Base-by-base conservation (phyloP, 2,797 vertebrate species). In the Odontamblyopus lacepedii region DNA sequence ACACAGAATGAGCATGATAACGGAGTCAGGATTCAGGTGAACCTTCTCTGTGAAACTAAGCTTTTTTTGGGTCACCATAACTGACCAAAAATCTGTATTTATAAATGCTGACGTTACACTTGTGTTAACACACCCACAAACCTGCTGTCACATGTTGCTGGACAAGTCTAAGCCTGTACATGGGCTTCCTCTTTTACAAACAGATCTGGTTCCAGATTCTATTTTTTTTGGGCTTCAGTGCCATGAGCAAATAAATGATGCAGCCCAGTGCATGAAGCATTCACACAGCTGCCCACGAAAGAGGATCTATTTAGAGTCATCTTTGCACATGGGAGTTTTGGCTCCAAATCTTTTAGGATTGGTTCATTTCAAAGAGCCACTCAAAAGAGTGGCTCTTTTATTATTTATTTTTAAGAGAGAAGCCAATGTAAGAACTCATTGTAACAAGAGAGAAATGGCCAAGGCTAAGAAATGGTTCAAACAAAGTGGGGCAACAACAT, bases 141-240 rank as follows among this genome's bases (percentile, higher is more conserved):
- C 71, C 73, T 57, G 80, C 51, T 0, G 73, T 88, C 86, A 91
- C 87, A 88, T 90, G 90, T 76, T 75, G 73, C 8, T 6, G 71
- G 79, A 89, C 91, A 89, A 87, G 90, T 85, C 91, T 78, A 92
- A 78, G 90, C 85, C 87, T 76, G 18, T 71, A 78, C 78, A 73
- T 67, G 78, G 38, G 53, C 81, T 89, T 91, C 85, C 89, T 89
- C 78, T 72, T 86, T 83, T 78, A 56, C 67, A 62, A 38, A 81
- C 2, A 76, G 80, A 78, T 78, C 59, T 44, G 2, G 75, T 71
- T 64, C 72, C 63, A 29, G 64, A 73, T 74, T 44, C 32, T 55
- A 56, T 23, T 23, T 23, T 23, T 64, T 79, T 71, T 32, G 5
- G 6, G 71, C 60, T 77, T 71, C 62, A 53, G 60, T 15, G 63